Conservation (phyloP, 2,113 vertebrate species). For the Podocnemis expansa region DNA sequence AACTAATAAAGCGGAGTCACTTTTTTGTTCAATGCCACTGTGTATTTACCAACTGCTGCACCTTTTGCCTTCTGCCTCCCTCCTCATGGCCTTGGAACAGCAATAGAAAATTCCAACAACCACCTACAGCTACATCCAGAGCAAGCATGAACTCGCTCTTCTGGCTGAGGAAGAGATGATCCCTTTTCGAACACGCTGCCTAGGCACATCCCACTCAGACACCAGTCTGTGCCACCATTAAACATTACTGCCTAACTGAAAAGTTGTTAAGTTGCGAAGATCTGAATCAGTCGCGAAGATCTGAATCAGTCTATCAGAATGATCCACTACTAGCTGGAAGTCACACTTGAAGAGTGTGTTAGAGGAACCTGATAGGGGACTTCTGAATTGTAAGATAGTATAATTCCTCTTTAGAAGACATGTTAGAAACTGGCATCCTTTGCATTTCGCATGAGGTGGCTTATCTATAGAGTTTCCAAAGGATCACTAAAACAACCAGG, state of each 20-base stretch:
- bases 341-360: background rate
- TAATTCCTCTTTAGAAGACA: slow-evolving; percentile 30
- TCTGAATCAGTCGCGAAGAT: background rate
- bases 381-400: background rate
- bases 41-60: background rate
- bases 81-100: background rate
- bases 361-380: background rate
- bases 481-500: background rate
- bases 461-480: slow-evolving; percentile 42
- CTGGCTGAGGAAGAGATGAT: background rate
- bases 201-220: background rate
- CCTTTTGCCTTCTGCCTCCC: slow-evolving; percentile 32
- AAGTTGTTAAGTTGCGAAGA: background rate
- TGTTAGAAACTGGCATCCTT: slow-evolving; percentile 54
- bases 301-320: background rate
- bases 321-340: background rate
- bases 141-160: background rate
- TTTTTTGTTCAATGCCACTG: background rate
- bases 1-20: background rate
- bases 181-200: background rate
- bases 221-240: background rate
- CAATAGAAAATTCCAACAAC: background rate
- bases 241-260: background rate
- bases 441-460: slow-evolving; percentile 2
- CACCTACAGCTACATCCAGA: background rate